A percentile compares a stretch with the other conserved stretches of the same genome.
phyloP scores from a whole-genome alignment of 2,797 vertebrate species.

The Gymnopithys bicolor region DNA sequence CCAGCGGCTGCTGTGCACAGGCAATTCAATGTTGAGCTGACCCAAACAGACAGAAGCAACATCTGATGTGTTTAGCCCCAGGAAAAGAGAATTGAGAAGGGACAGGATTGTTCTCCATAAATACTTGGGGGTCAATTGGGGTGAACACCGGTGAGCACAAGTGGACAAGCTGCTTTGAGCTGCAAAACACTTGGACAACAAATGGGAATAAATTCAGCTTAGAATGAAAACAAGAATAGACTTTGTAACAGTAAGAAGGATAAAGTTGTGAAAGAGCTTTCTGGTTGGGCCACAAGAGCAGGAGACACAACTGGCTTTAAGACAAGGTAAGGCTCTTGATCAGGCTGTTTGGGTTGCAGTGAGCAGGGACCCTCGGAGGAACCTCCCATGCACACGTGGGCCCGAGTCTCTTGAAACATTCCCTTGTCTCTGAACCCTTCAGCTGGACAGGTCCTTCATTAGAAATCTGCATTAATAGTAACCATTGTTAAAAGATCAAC shows the following conservation, averaged over 20 bases:
- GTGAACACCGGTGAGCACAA: not conserved
- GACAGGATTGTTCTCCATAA: not conserved
- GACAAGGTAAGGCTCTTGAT: not conserved
- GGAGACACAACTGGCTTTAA: not conserved
- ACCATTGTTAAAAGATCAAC: not conserved
- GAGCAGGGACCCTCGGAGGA: not conserved
- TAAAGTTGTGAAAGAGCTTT: not conserved
- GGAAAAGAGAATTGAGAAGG: not conserved
- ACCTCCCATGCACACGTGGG: rapidly evolving
- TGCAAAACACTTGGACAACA: not conserved
- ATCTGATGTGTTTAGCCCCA: not conserved
- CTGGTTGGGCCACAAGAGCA: not conserved
- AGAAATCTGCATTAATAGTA: not conserved
- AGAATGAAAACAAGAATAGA: not conserved
- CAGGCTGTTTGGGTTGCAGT: not conserved
- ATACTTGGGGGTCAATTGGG: not conserved
- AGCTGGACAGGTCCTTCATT: not conserved
- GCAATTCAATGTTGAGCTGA: not conserved
- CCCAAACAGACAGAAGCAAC: not conserved
- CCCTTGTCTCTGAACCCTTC: not conserved
- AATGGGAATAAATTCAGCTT: not conserved
- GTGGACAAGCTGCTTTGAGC: not conserved
- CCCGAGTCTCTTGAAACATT: not conserved
- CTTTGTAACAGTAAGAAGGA: constrained; percentile 15
- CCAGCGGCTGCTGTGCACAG: not conserved